A percentile compares a stretch with the other conserved stretches of the same genome.
phyloP scores from a whole-genome alignment of 2,797 vertebrate genomes.

The Xenentodon cancila region DNA sequence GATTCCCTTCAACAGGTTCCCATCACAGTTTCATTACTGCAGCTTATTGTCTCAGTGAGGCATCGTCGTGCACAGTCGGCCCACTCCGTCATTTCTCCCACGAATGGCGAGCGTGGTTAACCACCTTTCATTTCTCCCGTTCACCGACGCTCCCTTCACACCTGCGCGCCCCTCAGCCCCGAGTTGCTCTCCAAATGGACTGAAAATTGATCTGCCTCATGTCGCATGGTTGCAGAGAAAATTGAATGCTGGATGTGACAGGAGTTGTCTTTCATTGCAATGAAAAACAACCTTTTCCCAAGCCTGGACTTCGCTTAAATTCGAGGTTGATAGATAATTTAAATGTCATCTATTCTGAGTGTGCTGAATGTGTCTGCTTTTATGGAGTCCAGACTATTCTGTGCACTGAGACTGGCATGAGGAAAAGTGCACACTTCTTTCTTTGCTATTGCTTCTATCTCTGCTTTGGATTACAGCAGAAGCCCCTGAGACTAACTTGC shows the following conservation, averaged over 20 bases:
- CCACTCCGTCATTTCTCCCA: conserved; percentile 52
- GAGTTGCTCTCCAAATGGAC: conserved; percentile 68
- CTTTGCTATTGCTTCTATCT: conserved; percentile 12
- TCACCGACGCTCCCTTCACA: conserved; percentile 60
- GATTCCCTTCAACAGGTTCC: conserved; percentile 77
- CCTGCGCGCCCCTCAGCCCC: conserved; percentile 66
- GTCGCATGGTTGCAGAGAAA: conserved; percentile 42
- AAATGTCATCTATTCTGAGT: conserved; percentile 9
- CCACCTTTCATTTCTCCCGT: conserved; percentile 68
- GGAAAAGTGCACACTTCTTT: conserved; percentile 17
- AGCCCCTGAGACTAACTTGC: conserved; percentile 44
- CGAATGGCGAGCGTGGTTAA: conserved; percentile 56
- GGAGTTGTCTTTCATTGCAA: conserved; percentile 53
- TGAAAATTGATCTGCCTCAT: conserved; percentile 63
- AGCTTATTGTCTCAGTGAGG: conserved; percentile 75
- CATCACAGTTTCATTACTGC: conserved; percentile 81
- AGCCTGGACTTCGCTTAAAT: conserved; percentile 30
- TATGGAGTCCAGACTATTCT: conserved; percentile 3
- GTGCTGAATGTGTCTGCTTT: conserved; percentile 9
- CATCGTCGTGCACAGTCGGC: conserved; percentile 46
- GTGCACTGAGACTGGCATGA: background rate
- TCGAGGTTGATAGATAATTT: conserved; percentile 3
- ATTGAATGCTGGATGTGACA: conserved; percentile 44
- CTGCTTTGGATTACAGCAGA: conserved; percentile 36
- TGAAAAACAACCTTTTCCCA: conserved; percentile 59